Base-by-base conservation (phyloP, 2,113 vertebrate species). In the Callospermophilus lateralis region DNA sequence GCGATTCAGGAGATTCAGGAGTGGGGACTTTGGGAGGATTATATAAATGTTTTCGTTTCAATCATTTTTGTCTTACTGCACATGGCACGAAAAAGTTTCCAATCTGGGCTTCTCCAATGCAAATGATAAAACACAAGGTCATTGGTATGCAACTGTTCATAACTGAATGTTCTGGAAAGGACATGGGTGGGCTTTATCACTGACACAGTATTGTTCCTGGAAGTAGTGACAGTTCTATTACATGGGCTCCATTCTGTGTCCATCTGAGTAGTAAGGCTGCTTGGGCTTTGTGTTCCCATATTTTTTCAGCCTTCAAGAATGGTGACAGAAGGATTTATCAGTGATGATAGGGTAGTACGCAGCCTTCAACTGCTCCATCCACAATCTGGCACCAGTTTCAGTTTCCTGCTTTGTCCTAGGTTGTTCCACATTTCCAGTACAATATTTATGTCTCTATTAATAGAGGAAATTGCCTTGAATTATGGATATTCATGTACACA, bases 361-460 rank as follows among this genome's bases (percentile, higher is more conserved):
- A 63, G 90, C 39, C 42, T 94, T 90, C 37, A 86, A 74, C n/a
- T 51, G 4, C 32, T 74, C 48, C 42, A 93, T 74, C 48, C 42
- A 93, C 68, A 55, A 1, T 83, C 68, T 48, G 84, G n/a, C 24
- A 32, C 51, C 11, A 9, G n/a, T 63, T 96, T 94, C 3, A 1
- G 42, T 68, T 76, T 93, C 76, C 77, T 92, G 80, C 72, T 22
- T 95, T 73, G 24, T 80, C 28, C 28, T 81, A 63, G 34, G 42
- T 8, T 76, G 53, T 93, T 90, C 65, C 15, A 12, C 58, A 45
- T 89, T 68, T 70, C 2, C 0, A 65, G 48, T 58, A 67, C 19
- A 61, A 91, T 94, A 91, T 94, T 96, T 96, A 65, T 94, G 65
- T 86, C 61, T 95, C 84, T 95, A 70, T 86, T 80, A 90, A 85